Evolutionary conservation across 2,797 vertebrate genomes (phyloP), one percentile per base, ranked within the genome.

Genomic region (Muraenolepis orangiensis): DNA sequence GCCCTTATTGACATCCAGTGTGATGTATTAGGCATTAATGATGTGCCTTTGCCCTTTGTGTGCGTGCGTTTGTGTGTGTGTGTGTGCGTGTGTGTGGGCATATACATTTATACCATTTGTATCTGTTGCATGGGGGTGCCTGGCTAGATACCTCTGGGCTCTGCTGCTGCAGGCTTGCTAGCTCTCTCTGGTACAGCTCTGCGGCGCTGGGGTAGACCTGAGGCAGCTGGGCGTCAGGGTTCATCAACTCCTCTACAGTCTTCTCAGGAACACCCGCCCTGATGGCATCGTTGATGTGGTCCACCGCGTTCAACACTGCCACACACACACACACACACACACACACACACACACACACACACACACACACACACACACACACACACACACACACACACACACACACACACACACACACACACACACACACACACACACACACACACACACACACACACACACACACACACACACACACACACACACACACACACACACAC

Each of bases 151-250:
- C 98, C 86, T 97, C 95, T 0, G 92, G 79, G 75, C 96, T 99
- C 84, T 99, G 97, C 31, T 96, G 96, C 90, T 99, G 98, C 80
- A 99, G 92, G 46, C 95, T 97, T 61, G 84, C 73, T 20, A 99
- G 93, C 76, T 99, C 98, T 70, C 91, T 95, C 91, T 99, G 98
- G 87, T 99, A 99, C 23, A 99, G 95, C n/a, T 95, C 93, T 0
- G 96, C 95, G 0, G 98, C 97, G 66, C 92, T 95, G 0, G 94
- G 93, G 79, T 96, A 96, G 70, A 98, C 96, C 31, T 95, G 93
- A 0, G 98, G 96, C 81, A 99, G 93, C 91, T 98, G 96, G 16
- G 98, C 97, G 0, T 98, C 96, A 0, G 95, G 95, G 77, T 95
- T 97, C 96, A 96, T 95, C 73, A 99, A 87, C 86, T 98, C 96